Evolutionary conservation across 1,140 invertebrate species (phyloP), one percentile per base, ranked within the genome.

Genomic region (Scaptomyza montana): DNA sequence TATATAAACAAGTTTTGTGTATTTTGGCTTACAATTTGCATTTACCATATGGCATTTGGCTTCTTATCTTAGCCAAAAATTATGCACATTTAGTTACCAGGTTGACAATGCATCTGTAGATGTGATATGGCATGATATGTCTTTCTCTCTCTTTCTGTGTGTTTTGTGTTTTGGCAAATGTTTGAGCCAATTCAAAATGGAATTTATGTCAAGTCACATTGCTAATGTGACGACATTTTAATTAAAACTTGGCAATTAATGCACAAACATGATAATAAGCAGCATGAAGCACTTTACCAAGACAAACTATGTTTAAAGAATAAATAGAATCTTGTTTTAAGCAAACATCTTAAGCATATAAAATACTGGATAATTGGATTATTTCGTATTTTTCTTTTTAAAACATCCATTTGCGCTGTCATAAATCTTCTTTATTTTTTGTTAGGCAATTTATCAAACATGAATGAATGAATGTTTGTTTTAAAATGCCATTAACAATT

Each of bases 211-310:
- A 78, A 78, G 80, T 76, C 66, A 36, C 33, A 82, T 82, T 87
- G 66, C 74, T 86, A 86, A 86, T 78, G 77, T 80, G 81, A 72
- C 66, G 81, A 86, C 82, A 87, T 86, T 87, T 86, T 86, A 86
- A 87, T 86, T 86, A 86, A 86, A 86, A 87, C 79, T 82, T 87
- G 78, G 36, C 45, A 64, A 67, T 67, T 62, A 54, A 28, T 49
- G 53, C 25, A 36, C 16, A 56, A 19, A 56, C 16, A 41, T 49
- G 16, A 47, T 21, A 47, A 25, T 25, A 47, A 10, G 19, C 12
- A 12, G 10, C 9, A 39, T 7, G 0, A 3, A 39, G 12, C 16
- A 16, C 16, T 16, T 16, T 16, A 16, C 10, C 8, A 36, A 43
- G 39, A 43, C 39, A n/a, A 43, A 43, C n/a, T 33, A 33, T 33